These are phyloP conservation scores for Anser cygnoides DNA, from an alignment of 2,113 vertebrate species.

Conservation along the genomic window DNA sequence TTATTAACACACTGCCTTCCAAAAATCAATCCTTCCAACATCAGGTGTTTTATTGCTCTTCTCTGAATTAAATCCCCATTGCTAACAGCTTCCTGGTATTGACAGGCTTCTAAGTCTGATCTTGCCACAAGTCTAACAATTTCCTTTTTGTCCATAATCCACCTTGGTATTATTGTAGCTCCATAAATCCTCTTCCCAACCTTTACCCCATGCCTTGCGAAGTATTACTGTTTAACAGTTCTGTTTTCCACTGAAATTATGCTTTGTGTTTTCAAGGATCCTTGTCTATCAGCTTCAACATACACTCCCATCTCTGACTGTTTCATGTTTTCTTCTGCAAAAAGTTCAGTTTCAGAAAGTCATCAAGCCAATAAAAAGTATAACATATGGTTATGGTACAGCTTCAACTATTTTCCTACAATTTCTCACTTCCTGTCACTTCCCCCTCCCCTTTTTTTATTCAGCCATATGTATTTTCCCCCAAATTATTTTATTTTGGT, in stretches of 20 bases:
- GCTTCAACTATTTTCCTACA: not conserved
- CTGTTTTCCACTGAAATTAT: not conserved
- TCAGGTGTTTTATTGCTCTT: not conserved
- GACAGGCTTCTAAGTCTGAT: not conserved
- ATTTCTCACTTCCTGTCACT: not conserved
- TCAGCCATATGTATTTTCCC: not conserved
- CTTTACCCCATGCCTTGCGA: not conserved
- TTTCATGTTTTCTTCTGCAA: not conserved
- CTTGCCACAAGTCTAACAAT: rapidly evolving
- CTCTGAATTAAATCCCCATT: not conserved
- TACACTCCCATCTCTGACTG: not conserved
- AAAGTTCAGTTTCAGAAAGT: not conserved
- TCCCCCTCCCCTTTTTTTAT: not conserved
- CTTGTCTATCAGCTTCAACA: not conserved
- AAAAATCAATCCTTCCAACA: not conserved
- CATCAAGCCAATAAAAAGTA: not conserved
- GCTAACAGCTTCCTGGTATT: rapidly evolving
- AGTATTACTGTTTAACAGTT: not conserved
- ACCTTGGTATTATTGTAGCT: not conserved
- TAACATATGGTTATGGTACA: not conserved
- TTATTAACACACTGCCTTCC: not conserved
- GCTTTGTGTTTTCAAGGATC: not conserved
- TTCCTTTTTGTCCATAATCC: not conserved
- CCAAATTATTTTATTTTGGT: not conserved
- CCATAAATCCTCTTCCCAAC: not conserved